Conservation (phyloP, 2,888 invertebrate genomes). For the Volucella inflata region DNA sequence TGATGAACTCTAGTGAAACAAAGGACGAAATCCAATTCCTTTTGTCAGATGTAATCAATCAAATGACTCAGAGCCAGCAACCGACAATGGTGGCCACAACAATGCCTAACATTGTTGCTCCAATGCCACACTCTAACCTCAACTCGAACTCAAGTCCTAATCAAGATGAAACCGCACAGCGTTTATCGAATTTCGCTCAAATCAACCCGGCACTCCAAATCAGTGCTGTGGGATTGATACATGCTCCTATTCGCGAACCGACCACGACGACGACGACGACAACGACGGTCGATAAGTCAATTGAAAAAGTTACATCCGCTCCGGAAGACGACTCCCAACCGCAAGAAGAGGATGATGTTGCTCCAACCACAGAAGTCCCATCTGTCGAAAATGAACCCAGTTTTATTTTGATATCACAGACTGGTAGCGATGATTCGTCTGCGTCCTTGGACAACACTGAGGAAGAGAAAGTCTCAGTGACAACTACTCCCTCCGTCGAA, state of each 20-base stretch:
- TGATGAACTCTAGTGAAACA: slow-evolving; percentile 80
- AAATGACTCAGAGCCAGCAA: slow-evolving; percentile 78
- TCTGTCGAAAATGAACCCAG: slow-evolving; percentile 40
- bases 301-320: slow-evolving; percentile 30
- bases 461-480: slow-evolving; percentile 29
- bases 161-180: slow-evolving; percentile 76
- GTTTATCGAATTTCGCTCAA: slow-evolving; percentile 81
- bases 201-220: slow-evolving; percentile 79
- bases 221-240: slow-evolving; percentile 31
- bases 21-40: slow-evolving; percentile 81
- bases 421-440: slow-evolving; percentile 43
- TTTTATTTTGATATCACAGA: slow-evolving; percentile 55
- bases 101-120: slow-evolving; percentile 25
- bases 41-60: slow-evolving; percentile 82
- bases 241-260: slow-evolving; percentile 25
- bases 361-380: slow-evolving; percentile 64
- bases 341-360: slow-evolving; percentile 17
- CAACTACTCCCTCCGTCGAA: slow-evolving; percentile 53
- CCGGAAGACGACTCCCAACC: slow-evolving; percentile 13
- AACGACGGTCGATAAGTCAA: slow-evolving; percentile 53
- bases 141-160: slow-evolving; percentile 3
- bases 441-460: slow-evolving; percentile 37
- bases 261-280: too few relatives aligned
- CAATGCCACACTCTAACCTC: slow-evolving; percentile 5
- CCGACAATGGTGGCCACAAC: slow-evolving; percentile 37